Conservation (phyloP, 2,888 invertebrate species). For the Heterodera filipjevi region DNA sequence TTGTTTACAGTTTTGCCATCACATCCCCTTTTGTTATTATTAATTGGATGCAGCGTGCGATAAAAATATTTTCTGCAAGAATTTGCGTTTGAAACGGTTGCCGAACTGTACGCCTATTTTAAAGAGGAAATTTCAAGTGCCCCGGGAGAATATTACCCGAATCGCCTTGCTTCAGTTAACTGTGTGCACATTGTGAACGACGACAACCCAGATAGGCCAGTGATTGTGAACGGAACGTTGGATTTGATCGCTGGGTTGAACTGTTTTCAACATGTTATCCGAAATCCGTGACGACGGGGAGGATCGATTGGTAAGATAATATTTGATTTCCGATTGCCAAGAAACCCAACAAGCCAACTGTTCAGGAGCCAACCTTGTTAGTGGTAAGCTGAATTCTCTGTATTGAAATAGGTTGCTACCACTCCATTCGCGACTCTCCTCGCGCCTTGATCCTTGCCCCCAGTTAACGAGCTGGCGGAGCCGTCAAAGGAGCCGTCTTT, state of each 20-base stretch:
- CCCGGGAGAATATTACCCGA: not conserved
- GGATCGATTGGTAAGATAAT: not conserved
- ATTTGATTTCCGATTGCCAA: not conserved
- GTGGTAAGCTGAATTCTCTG: too few species aligned
- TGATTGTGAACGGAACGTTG: not conserved
- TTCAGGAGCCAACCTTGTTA: not conserved
- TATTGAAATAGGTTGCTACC: too few species aligned
- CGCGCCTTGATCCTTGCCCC: not conserved
- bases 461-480: not conserved
- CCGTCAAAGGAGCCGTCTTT: not conserved
- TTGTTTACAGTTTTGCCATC: too few species aligned
- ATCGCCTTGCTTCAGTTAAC: not conserved
- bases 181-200: not conserved
- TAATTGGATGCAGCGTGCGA: not conserved
- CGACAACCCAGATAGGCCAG: not conserved
- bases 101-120: not conserved
- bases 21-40: not conserved
- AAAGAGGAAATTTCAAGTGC: not conserved
- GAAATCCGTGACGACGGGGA: not conserved
- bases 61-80: not conserved
- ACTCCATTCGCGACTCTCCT: not conserved
- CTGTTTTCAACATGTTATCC: conserved; percentile 8
- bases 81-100: not conserved
- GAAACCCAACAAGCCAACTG: too few species aligned
- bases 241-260: not conserved